Conservation (phyloP, 2,888 invertebrate genomes). For the Archaeoteleia sp. region DNA sequence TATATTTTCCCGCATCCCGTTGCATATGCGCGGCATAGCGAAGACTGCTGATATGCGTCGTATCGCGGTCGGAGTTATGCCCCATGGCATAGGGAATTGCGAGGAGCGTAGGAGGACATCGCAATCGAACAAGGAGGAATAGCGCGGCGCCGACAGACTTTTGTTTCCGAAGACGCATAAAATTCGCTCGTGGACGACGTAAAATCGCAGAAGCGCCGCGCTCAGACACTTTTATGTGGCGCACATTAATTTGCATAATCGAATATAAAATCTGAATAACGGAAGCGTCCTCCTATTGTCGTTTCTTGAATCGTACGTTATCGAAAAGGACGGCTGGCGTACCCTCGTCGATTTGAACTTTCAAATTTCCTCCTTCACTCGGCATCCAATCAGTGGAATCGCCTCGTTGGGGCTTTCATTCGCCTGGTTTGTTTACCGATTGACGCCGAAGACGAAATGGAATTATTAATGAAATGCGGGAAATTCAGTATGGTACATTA, state of each 20-base stretch:
- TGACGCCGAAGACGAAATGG: slow-evolving; percentile 8
- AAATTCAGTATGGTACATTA: slow-evolving; percentile 27
- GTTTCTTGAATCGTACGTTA: slow-evolving; percentile 55
- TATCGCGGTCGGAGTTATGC: slow-evolving; percentile 45
- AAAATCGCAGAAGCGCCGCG: slow-evolving; percentile 58
- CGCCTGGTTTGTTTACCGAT: slow-evolving; percentile 20
- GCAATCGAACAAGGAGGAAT: slow-evolving; percentile 63
- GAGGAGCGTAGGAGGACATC: slow-evolving; percentile 11
- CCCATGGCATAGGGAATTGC: slow-evolving; percentile 21
- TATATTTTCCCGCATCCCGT: slow-evolving; percentile 58
- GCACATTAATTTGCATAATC: slow-evolving; percentile 74
- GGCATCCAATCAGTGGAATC: slow-evolving; percentile 34
- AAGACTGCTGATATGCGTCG: slow-evolving; percentile 48
- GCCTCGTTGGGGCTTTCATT: slow-evolving; percentile 9
- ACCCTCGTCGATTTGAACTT: slow-evolving; percentile 46
- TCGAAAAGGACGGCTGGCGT: slow-evolving; percentile 39
- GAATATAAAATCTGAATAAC: slow-evolving; percentile 73
- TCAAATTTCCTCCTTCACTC: slow-evolving; percentile 34
- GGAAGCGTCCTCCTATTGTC: slow-evolving; percentile 46
- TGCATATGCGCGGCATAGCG: slow-evolving; percentile 59
- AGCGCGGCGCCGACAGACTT: slow-evolving; percentile 69
- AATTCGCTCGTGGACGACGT: slow-evolving; percentile 63
- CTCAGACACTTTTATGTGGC: slow-evolving; percentile 71
- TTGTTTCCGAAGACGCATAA: slow-evolving; percentile 71
- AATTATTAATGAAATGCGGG: slow-evolving; percentile 33